Evolutionary conservation across 2,888 invertebrate genomes (phyloP), one percentile per base, ranked within the genome.

Genomic region (Lasioglossum zephyrum): DNA sequence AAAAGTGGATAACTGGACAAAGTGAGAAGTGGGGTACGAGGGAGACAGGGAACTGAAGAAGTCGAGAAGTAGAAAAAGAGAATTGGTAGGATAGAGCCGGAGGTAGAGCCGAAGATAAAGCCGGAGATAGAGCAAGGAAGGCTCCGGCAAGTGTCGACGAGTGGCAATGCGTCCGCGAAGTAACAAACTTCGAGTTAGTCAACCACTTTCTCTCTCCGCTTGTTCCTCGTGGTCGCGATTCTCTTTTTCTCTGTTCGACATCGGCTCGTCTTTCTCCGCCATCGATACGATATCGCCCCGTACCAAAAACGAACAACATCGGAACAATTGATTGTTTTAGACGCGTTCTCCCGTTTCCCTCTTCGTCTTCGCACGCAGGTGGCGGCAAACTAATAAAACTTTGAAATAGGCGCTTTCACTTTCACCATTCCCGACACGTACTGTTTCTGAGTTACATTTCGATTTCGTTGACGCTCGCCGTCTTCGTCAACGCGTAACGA

Each of bases 151-250:
- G 44, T 47, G 70, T 47, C 69, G 84, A 83, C 77, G 85, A 85
- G 86, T 80, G 77, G 79, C 82, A 80, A 87, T 81, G 82, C 74
- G 85, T 81, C 83, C 82, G 81, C 87, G 87, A 63, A 63, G 63
- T 63, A 16, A 31, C 31, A 31, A 63, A 63, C 63, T 63, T 63
- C 63, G 88, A 90, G 88, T 82, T 87, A 87, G 86, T 90, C 89
- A 88, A 87, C 89, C 91, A 93, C 94, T 94, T 94, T 94, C 94
- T 94, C 94, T 93, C 93, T 92, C 87, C 88, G 92, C 92, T 91
- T 89, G 90, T 90, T 90, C 85, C 83, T 84, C 85, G 79, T 63
- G 82, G 84, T 87, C 79, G 81, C 76, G 87, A 88, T 90, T 85
- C 90, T 90, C 89, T 86, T 88, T 90, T 81, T 44, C 77, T 70